Evolutionary conservation across 2,797 vertebrate genomes (phyloP).

Genomic region (Pelobates cultripes): DNA sequence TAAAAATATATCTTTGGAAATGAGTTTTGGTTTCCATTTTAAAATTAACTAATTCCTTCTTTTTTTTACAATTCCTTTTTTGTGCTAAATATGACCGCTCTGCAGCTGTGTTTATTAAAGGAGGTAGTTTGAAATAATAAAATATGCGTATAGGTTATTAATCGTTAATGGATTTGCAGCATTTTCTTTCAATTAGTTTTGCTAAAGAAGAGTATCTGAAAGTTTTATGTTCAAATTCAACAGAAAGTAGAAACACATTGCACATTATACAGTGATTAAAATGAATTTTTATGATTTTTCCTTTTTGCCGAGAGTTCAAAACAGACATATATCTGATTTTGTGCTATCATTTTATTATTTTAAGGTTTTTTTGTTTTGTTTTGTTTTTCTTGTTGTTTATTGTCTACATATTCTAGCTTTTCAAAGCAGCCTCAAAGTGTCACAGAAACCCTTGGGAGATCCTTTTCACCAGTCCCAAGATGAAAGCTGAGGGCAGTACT

Average conservation of each 20-base stretch:
- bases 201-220: too few relatives aligned
- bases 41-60: conserved; percentile 47
- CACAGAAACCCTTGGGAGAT: background rate
- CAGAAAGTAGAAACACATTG: too few relatives aligned
- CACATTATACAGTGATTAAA: too few relatives aligned
- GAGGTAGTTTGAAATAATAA: background rate
- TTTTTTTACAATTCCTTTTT: conserved; percentile 39
- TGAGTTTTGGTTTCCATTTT: conserved; percentile 37
- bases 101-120: conserved; percentile 57
- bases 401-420: too few relatives aligned
- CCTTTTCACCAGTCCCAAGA: background rate
- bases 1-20: conserved; percentile 55
- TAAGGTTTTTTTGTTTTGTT: too few relatives aligned
- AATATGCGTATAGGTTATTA: background rate
- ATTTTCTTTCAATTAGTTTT: too few relatives aligned
- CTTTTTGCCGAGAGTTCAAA: too few relatives aligned
- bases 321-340: too few relatives aligned
- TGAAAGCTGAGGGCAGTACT: background rate
- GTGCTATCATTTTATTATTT: too few relatives aligned
- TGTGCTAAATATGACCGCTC: background rate
- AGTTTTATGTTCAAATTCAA: too few relatives aligned
- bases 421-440: background rate
- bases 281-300: too few relatives aligned
- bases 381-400: too few relatives aligned
- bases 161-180: background rate